Evolutionary conservation across 1,140 invertebrate genomes (phyloP), one percentile per base, ranked within the genome.

Genomic region (Hyles euphorbiae): DNA sequence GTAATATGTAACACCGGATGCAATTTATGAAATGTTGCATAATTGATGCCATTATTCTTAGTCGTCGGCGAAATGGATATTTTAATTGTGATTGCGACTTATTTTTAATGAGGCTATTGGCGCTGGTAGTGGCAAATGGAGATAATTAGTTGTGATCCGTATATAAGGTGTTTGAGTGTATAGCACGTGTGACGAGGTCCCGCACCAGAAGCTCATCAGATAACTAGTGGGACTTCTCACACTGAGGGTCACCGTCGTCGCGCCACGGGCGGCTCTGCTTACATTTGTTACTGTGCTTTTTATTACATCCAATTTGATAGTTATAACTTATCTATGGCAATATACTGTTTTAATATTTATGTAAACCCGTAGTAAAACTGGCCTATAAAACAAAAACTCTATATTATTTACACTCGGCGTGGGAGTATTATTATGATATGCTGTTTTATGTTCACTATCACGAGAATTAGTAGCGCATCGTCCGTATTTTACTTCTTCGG

Each of bases 401-500:
- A 40, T 40, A 40, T 40, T 12, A 22, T 48, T 48, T 48, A 48
- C 47, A 48, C 47, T n/a, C 40, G 8, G 40, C 53, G 40, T 45
- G 53, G 53, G 40, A 54, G 12, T 34, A 32, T 9, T 36, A 7
- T 45, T 45, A 34, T 40, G 36, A 40, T 40, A 40, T 59, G 54
- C 57, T 64, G 51, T 70, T 71, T 74, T 65, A 76, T 75, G 68
- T 72, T 69, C 63, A 67, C 53, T 68, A 52, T 58, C 67, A 74
- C 65, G 77, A 68, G 78, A 76, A 73, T 60, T 70, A 63, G 56
- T 65, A 65, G 34, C 50, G 57, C 67, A 65, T 66, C 40, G 12
- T n/a, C 36, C 68, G 54, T 57, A 58, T 63, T 34, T 32, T 56
- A 56, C 71, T 72, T 65, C 70, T 78, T 74, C 79, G 78, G 78